Conservation (phyloP, 2,797 vertebrate species). For the Borostomias antarcticus region DNA sequence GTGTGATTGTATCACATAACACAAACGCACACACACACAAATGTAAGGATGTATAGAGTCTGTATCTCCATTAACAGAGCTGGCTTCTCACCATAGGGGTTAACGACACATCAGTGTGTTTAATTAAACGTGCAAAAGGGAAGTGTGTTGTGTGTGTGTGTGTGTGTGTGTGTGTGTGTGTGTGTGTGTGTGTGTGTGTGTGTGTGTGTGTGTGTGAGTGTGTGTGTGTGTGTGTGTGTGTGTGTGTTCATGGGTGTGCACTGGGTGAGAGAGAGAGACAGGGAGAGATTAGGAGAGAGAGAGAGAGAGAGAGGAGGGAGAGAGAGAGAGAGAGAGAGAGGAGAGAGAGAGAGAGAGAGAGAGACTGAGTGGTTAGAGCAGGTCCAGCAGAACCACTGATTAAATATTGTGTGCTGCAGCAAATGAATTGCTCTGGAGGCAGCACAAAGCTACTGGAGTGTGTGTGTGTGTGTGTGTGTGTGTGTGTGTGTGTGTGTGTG, state of each 20-base stretch:
- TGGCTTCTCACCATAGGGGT: conserved; percentile 55
- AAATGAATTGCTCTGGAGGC: no score
- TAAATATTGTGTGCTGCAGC: no score
- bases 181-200: not conserved
- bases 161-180: not conserved
- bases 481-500: no score
- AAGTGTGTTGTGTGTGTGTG: conserved; percentile 16
- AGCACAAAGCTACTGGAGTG: no score
- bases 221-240: not conserved
- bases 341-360: conserved; percentile 3
- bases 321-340: not conserved
- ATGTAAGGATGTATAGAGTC: conserved; percentile 39
- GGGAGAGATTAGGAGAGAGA: conserved; percentile 10
- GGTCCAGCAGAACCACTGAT: no score
- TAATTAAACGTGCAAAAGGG: conserved; percentile 63
- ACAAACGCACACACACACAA: conserved; percentile 42
- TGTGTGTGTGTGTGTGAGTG: conserved; percentile 22
- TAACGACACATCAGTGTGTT: conserved; percentile 63
- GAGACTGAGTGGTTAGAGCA: conserved; percentile 25
- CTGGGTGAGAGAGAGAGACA: not conserved
- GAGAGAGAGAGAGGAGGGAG: not conserved
- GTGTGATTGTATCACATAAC: not conserved
- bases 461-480: no score
- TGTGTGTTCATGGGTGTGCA: not conserved
- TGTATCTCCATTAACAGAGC: conserved; percentile 61